Conservation (phyloP, 1,140 invertebrate genomes). For the Lasioglossum albipes region DNA sequence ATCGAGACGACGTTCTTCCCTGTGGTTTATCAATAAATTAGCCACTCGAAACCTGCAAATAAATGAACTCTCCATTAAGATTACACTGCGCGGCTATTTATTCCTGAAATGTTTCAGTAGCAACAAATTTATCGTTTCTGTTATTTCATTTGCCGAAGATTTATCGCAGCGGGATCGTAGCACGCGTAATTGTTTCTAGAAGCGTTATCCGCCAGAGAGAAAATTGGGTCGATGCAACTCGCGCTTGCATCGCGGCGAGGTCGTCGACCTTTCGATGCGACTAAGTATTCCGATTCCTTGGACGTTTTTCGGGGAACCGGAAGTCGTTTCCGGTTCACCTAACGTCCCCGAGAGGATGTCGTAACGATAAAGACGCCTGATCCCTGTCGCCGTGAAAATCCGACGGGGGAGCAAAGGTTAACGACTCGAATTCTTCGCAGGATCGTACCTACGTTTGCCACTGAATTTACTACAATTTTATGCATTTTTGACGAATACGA, state of each 20-base stretch:
- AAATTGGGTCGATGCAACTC: constrained; percentile 9
- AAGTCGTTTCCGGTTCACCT: constrained; percentile 41
- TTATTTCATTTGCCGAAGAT: no score
- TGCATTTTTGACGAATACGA: no score
- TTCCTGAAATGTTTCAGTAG: no score
- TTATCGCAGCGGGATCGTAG: no score
- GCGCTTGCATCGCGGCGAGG: neutral
- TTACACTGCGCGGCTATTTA: no score
- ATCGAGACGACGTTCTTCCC: no score
- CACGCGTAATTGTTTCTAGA: neutral
- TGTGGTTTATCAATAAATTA: no score
- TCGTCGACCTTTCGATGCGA: neutral
- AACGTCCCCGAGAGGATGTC: constrained; percentile 30
- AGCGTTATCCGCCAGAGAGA: neutral
- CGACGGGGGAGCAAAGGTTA: constrained; percentile 21
- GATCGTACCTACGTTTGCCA: neutral
- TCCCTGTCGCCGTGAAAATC: constrained; percentile 9
- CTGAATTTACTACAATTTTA: no score
- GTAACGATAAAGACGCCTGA: constrained; percentile 28
- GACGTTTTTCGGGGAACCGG: constrained; percentile 39
- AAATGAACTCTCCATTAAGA: no score
- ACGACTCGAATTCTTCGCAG: constrained; percentile 18
- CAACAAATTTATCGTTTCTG: no score
- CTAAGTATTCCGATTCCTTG: constrained; percentile 8
- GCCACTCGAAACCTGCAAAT: no score